Evolutionary conservation across 2,113 vertebrate species (phyloP), one percentile per base, ranked within the genome.

Genomic region (Plectropomus leopardus): DNA sequence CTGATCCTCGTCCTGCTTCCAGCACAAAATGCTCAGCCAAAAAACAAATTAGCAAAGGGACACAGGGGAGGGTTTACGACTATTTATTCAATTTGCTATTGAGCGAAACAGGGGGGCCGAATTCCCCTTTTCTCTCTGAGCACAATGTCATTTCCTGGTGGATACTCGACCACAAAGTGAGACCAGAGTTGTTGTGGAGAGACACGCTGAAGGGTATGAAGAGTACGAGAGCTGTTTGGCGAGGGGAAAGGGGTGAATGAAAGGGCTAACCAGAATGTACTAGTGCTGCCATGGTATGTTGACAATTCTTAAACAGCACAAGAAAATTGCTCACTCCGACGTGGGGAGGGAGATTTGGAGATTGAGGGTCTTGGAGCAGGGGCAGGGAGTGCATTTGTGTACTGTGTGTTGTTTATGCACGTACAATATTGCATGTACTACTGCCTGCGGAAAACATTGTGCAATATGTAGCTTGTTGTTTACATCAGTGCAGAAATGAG

Each of bases 31-130:
- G 45, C 40, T 57, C 21, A 2, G 70, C 70, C 72, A 89, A 84
- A 71, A 86, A 87, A 80, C 75, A 86, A 84, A 84, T 87, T 71
- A 80, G 70, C 66, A 64, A 75, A 79, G 67, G 72, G 57, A 85
- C 84, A 86, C 75, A 48, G 53, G 79, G 79, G 82, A 81, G 72
- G 82, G 66, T 84, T 91, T 86, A 86, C 42, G 66, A 76, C 81
- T 72, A 84, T 89, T 81, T 88, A 88, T 86, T 86, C 67, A 88
- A 85, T 87, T 88, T 82, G 76, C 58, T 63, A 68, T 78, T 48
- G 76, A 86, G n/a, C 0, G 44, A 64, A 32, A 60, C 30, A 34
- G 72, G 59, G 57, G 63, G 47, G 13, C 26, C 23, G 47, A 72
- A 83, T 76, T 76, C 67, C 71, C 28, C 50, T 23, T 64, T 32